Percentiles rank a stretch among this genome's conserved stretches.
Conservation (phyloP, 2,888 invertebrate genomes). For the Mimumesa dahlbomi region DNA sequence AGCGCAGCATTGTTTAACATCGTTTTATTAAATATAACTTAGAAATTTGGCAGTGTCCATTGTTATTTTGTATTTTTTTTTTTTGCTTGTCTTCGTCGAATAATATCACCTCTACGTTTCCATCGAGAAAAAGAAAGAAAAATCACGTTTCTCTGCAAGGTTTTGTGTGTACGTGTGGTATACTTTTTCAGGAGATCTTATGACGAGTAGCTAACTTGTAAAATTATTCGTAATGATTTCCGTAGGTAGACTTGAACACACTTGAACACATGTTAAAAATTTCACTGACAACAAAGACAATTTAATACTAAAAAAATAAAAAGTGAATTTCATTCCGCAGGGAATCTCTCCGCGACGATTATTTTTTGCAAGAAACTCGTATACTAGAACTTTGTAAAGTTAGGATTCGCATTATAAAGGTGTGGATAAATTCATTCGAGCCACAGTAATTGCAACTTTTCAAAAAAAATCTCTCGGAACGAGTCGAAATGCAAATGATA, state of each 20-base stretch:
- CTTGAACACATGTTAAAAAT: conserved; percentile 34
- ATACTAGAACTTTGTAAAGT: background rate
- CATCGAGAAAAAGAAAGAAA: too few species aligned
- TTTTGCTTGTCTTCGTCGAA: conserved; percentile 59
- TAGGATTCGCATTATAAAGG: too few species aligned
- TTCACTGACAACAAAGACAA: conserved; percentile 17
- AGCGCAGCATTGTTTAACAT: conserved; percentile 56
- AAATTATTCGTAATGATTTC: too few species aligned
- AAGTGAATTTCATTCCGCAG: too few species aligned
- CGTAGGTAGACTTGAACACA: conserved; percentile 37
- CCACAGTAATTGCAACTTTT: background rate
- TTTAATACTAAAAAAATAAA: background rate
- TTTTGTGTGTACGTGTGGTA: too few species aligned
- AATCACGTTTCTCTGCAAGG: too few species aligned
- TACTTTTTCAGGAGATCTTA: too few species aligned
- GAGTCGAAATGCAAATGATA: conserved; percentile 48
- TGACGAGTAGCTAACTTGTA: too few species aligned
- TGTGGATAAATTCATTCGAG: background rate
- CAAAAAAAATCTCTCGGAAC: conserved; percentile 34
- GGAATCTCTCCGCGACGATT: background rate
- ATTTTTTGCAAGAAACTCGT: background rate
- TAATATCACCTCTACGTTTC: conserved; percentile 46
- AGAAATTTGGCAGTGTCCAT: conserved; percentile 76
- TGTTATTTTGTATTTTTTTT: too few species aligned
- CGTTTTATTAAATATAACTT: conserved; percentile 68